phyloP scores from a whole-genome alignment of 2,888 invertebrate genomes.

The Rhorus exstirpatorius region DNA sequence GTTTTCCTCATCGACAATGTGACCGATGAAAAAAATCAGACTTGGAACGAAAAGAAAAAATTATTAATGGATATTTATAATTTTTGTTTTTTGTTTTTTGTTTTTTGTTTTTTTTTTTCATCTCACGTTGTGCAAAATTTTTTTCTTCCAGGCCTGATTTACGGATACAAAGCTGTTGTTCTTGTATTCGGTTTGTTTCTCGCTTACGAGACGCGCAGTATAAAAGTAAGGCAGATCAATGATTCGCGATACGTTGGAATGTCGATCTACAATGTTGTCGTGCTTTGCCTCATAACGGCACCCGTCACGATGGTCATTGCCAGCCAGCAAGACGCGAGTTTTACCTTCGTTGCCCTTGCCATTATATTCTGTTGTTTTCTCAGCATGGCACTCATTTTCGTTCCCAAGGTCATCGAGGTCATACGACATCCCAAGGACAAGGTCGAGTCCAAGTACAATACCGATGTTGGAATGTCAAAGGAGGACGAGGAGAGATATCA shows the following conservation, averaged over 20 bases:
- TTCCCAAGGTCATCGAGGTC: constrained; percentile 98
- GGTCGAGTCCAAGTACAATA: constrained; percentile 95
- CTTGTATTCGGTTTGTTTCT: constrained; percentile 98
- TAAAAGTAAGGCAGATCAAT: constrained; percentile 98
- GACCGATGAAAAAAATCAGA: too few species aligned
- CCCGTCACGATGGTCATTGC: constrained; percentile 99
- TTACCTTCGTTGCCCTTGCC: constrained; percentile 97
- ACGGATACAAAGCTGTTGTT: constrained; percentile 98
- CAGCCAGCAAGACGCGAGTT: constrained; percentile 98
- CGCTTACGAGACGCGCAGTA: constrained; percentile 98
- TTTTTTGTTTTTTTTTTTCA: too few species aligned
- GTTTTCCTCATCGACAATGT: too few species aligned
- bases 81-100: too few species aligned
- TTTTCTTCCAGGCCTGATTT: constrained; percentile 92
- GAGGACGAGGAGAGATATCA: constrained; percentile 98
- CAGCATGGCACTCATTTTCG: constrained; percentile 99
- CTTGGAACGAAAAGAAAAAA: too few species aligned
- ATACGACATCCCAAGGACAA: constrained; percentile 95
- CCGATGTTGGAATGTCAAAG: constrained; percentile 93
- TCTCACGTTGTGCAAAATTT: constrained; percentile 1
- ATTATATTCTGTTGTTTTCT: constrained; percentile 99
- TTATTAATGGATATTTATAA: too few species aligned
- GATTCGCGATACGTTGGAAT: constrained; percentile 99
- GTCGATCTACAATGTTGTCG: constrained; percentile 99
- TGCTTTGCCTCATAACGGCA: constrained; percentile 98